phyloP scores from a whole-genome alignment of 2,888 invertebrate genomes.

The Parasteatoda lunata region DNA sequence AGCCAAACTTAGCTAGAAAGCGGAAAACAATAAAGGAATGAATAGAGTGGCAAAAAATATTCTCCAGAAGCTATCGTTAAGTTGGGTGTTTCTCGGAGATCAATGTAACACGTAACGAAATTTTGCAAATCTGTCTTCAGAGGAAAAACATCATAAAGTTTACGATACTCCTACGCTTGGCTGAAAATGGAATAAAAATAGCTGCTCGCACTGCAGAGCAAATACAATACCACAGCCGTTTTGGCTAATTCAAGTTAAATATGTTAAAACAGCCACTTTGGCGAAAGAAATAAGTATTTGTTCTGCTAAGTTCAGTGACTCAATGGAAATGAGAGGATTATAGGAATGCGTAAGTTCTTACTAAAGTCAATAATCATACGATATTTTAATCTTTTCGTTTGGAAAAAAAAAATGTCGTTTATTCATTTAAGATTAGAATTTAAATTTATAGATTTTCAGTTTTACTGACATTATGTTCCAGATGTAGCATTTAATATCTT shows the following conservation, averaged over 20 bases:
- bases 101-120: constrained; percentile 31
- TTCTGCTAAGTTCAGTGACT: constrained; percentile 1
- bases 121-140: constrained; percentile 32
- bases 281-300: not conserved
- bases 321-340: not conserved
- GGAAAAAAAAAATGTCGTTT: no score
- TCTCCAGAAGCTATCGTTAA: not conserved
- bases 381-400: no score
- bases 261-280: not conserved
- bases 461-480: no score
- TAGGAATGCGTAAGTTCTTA: no score
- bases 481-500: no score
- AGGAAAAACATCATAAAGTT: constrained; percentile 31
- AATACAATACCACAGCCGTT: constrained; percentile 2
- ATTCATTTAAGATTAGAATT: no score
- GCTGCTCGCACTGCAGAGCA: not conserved
- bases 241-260: not conserved
- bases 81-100: constrained; percentile 16
- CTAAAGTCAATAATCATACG: no score
- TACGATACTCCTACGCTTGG: constrained; percentile 19
- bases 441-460: no score
- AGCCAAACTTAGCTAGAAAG: not conserved
- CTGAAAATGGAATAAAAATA: not conserved
- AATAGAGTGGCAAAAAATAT: not conserved
- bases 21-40: not conserved